phyloP scores from a whole-genome alignment of 2,113 vertebrate species.

The Loxodonta africana region DNA sequence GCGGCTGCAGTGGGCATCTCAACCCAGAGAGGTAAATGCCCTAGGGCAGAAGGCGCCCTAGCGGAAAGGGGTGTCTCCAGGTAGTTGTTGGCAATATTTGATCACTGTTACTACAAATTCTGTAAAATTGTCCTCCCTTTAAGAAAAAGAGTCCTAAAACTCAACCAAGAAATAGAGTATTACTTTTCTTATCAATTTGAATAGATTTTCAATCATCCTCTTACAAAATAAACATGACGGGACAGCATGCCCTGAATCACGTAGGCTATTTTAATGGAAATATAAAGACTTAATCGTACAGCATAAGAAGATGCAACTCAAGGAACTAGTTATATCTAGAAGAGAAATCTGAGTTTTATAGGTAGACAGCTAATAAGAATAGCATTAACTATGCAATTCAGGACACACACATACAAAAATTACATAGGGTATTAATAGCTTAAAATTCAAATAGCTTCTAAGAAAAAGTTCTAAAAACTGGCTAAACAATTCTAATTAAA shows the following conservation, averaged over 20 bases:
- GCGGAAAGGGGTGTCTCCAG: no score
- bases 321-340: not conserved
- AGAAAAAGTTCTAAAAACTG: not conserved
- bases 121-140: not conserved
- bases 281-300: no score
- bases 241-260: accelerated
- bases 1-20: no score
- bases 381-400: accelerated
- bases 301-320: not conserved
- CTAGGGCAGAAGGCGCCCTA: no score
- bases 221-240: not conserved
- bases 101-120: not conserved
- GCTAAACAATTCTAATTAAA: no score
- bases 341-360: no score
- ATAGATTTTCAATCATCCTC: not conserved
- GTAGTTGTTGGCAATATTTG: not conserved
- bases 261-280: not conserved
- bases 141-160: not conserved
- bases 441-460: no score
- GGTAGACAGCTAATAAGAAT: no score
- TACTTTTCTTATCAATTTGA: not conserved
- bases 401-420: not conserved
- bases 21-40: no score
- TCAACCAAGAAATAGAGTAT: not conserved
- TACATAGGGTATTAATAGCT: no score